phyloP scores from a whole-genome alignment of 35 echinoderm and acorn worm genomes.

The Heliocidaris erythrogramma region DNA sequence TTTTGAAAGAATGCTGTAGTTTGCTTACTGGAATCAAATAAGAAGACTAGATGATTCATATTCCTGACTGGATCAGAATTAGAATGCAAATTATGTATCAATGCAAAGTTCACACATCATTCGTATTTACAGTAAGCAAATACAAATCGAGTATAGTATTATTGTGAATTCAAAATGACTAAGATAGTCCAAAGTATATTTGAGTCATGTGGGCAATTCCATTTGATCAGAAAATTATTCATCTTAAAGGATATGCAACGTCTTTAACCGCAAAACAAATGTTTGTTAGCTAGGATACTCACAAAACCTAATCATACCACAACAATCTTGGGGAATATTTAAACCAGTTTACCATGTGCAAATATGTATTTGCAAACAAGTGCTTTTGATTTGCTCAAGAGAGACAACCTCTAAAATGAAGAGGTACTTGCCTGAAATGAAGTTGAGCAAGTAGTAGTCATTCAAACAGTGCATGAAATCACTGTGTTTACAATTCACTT shows the following conservation, averaged over 20 bases:
- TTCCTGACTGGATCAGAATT: too few species aligned
- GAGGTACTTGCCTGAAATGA: background rate
- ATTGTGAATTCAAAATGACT: background rate
- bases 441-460: background rate
- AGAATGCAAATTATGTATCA: too few species aligned
- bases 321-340: background rate
- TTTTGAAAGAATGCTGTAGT: too few species aligned
- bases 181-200: background rate
- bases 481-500: background rate
- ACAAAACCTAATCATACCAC: background rate
- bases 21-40: too few species aligned
- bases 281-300: background rate
- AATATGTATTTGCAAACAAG: background rate
- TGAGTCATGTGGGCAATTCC: background rate
- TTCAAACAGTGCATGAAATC: background rate
- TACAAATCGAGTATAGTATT: background rate
- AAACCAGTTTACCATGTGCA: background rate
- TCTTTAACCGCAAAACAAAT: background rate
- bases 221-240: background rate
- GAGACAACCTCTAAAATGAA: background rate
- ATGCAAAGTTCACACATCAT: too few species aligned
- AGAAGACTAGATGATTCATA: too few species aligned
- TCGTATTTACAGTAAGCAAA: background rate
- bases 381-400: background rate
- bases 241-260: background rate